Evolutionary conservation across 2,797 vertebrate genomes (phyloP), one percentile per base, ranked within the genome.

Genomic region (Coccyzus lansbergi): DNA sequence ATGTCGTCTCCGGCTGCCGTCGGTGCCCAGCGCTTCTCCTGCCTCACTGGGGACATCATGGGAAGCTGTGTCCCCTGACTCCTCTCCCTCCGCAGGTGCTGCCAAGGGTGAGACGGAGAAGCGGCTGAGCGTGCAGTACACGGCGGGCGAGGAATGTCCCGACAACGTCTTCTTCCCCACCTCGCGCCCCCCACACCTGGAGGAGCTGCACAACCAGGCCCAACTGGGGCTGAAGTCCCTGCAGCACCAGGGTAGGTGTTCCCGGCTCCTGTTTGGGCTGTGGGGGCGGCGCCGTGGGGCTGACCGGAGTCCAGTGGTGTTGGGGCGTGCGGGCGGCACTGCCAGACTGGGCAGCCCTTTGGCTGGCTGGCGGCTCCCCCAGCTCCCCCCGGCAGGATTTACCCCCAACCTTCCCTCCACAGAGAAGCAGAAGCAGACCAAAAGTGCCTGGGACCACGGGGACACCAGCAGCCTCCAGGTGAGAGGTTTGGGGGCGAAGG

Each of bases 161-260:
- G 98, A 99, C 97, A 99, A 99, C 24, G 98, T 99, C 75, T 99
- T 99, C 97, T 98, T 99, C 64, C 99, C 99, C 95, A 96, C 92
- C 26, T 96, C 96, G 29, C 98, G 98, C 84, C 98, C 98, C 13
- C 97, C 98, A 36, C 98, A 99, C 95, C 96, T 99, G 88, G 98
- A 99, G 93, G 99, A 99, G 94, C 98, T 99, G 74, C 99, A 99
- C 97, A 98, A 93, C 1, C 98, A 99, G 97, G 99, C 99, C 21
- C 98, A 98, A 97, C 98, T 99, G 81, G 99, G 99, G 8, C 97
- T 99, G 55, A 99, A 99, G 95, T 98, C 99, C 93, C 97, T 98
- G 70, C 99, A 99, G 97, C 98, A 98, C 92, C 98, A 99, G 97
- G 99, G 99, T 99, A 97, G 48, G 93, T 67, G 19, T 26, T 9